Evolutionary conservation across 2,888 invertebrate species (phyloP).

Genomic region (Microctonus hyperodae): DNA sequence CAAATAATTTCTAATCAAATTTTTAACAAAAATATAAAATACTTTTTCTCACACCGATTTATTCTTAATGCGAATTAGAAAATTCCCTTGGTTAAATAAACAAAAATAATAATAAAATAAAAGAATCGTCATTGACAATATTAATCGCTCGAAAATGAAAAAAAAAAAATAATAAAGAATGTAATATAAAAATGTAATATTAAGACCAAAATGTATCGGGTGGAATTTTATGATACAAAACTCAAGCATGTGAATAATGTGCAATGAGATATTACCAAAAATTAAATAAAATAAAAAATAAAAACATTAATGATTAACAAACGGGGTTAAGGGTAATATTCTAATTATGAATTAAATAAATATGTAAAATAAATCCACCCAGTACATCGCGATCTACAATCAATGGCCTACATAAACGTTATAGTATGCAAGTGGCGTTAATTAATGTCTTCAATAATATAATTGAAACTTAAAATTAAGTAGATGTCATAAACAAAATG

Average conservation of each 20-base stretch:
- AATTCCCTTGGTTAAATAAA: conserved; percentile 39
- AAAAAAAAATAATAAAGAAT: conserved; percentile 38
- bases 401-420: conserved; percentile 54
- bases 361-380: conserved; percentile 34
- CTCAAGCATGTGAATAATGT: conserved; percentile 16
- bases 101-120: conserved; percentile 6
- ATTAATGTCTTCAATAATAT: conserved; percentile 48
- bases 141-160: conserved; percentile 43
- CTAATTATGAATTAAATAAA: conserved; percentile 29
- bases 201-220: conserved; percentile 39
- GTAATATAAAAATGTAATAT: conserved; percentile 40
- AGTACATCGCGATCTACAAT: conserved; percentile 46
- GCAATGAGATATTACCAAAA: conserved; percentile 3
- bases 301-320: conserved; percentile 23
- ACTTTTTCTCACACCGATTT: conserved; percentile 3
- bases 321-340: conserved; percentile 16
- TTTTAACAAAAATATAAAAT: background rate
- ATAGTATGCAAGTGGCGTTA: conserved; percentile 44
- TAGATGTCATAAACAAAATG: conserved; percentile 30
- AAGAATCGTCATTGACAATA: conserved; percentile 49
- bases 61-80: conserved; percentile 19
- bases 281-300: conserved; percentile 20
- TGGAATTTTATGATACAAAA: conserved; percentile 25
- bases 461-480: conserved; percentile 38
- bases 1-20: background rate